Evolutionary conservation across 2,888 invertebrate species (phyloP).

Genomic region (Tenthredo amoena): DNA sequence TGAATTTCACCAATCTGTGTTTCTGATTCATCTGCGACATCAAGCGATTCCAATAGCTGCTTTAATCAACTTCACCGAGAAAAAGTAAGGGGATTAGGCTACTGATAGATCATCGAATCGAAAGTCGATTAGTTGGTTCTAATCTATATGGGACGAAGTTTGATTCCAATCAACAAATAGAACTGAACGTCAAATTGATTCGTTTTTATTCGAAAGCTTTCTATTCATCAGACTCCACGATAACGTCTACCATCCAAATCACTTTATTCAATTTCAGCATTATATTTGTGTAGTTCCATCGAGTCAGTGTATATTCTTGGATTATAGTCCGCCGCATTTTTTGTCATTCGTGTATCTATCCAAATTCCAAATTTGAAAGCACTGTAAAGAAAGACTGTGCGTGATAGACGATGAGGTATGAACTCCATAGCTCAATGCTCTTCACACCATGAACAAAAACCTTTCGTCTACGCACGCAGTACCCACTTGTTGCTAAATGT

Average conservation of each 20-base stretch:
- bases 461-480: not conserved
- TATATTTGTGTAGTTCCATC: not conserved
- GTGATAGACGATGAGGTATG: not conserved
- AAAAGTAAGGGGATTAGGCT: not conserved
- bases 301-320: not conserved
- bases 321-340: not conserved
- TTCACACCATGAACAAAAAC: not conserved
- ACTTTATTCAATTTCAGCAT: not conserved
- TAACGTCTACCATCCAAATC: not conserved
- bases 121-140: not conserved
- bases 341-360: not conserved
- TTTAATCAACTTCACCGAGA: not conserved
- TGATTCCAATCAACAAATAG: not conserved
- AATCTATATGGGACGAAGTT: not conserved
- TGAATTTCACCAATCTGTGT: not conserved
- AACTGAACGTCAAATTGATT: not conserved
- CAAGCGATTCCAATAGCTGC: not conserved
- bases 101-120: not conserved
- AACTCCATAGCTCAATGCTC: not conserved
- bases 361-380: not conserved
- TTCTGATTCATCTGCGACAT: not conserved
- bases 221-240: not conserved
- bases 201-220: not conserved
- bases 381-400: too few relatives aligned
- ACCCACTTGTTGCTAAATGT: slow-evolving; percentile 27